Evolutionary conservation across 2,113 vertebrate genomes (phyloP).

Genomic region (Arizona elegans): DNA sequence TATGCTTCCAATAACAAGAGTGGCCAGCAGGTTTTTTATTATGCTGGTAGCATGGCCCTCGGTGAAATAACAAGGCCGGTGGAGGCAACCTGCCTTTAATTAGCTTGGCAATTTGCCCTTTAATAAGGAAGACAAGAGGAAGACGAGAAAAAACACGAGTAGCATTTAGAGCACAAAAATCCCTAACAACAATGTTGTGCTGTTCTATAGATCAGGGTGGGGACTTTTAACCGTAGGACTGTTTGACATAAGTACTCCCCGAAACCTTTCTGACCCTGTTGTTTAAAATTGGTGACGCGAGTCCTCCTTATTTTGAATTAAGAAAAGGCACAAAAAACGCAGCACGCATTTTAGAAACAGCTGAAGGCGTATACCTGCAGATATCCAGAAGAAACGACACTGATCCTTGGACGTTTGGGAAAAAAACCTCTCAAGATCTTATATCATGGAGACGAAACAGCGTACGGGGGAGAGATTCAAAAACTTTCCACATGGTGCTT

Average conservation of each 20-base stretch:
- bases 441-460: too few relatives aligned
- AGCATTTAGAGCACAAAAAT: background rate
- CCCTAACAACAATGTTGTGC: too few relatives aligned
- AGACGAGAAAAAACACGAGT: background rate
- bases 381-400: too few relatives aligned
- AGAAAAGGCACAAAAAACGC: background rate
- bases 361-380: too few relatives aligned
- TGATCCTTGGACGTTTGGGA: too few relatives aligned
- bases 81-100: slow-evolving; percentile 55
- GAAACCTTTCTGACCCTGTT: background rate
- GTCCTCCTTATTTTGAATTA: background rate
- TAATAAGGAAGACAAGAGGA: slow-evolving; percentile 26
- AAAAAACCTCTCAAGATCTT: too few relatives aligned
- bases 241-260: background rate
- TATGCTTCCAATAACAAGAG: slow-evolving; percentile 35
- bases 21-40: slow-evolving; percentile 43
- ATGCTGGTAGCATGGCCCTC: background rate
- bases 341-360: background rate
- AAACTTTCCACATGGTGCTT: too few relatives aligned
- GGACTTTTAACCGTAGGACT: background rate
- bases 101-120: slow-evolving; percentile 47
- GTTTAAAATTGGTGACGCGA: background rate
- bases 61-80: slow-evolving; percentile 38
- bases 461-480: too few relatives aligned
- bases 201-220: background rate